These are phyloP conservation scores for Hormiphora californensis DNA, from an alignment of 37 sponge, comb jelly and placozoan species.

Conservation along the genomic window DNA sequence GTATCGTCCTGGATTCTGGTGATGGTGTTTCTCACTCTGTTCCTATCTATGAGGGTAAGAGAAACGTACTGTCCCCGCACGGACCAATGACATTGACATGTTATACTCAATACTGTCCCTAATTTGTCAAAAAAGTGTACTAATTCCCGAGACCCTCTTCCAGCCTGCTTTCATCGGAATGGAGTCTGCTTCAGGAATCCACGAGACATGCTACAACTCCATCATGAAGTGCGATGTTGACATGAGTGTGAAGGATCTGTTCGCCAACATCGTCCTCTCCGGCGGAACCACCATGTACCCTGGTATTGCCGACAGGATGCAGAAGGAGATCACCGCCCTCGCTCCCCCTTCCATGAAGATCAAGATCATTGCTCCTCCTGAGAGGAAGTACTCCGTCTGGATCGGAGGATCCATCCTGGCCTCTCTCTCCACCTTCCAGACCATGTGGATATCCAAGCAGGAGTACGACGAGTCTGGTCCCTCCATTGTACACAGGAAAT, in stretches of 20 bases:
- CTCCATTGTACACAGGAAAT: no score
- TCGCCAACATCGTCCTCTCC: constrained; percentile 57
- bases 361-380: constrained; percentile 70
- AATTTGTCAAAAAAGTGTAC: not conserved
- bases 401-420: constrained; percentile 67
- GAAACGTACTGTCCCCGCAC: no score
- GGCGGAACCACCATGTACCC: constrained; percentile 59
- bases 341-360: constrained; percentile 63
- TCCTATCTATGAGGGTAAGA: no score
- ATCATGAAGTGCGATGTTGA: constrained; percentile 62
- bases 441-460: constrained; percentile 57
- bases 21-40: no score
- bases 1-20: no score
- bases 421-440: constrained; percentile 61
- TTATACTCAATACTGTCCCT: no score
- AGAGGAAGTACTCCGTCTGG: constrained; percentile 69
- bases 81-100: no score
- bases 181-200: constrained; percentile 57
- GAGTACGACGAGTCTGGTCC: no score
- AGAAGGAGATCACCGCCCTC: constrained; percentile 64
- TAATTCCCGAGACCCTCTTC: not conserved
- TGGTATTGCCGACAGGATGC: constrained; percentile 66
- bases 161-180: constrained; percentile 20
- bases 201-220: constrained; percentile 55
- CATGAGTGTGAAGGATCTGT: constrained; percentile 58